Evolutionary conservation across 2,888 invertebrate species (phyloP), one percentile per base, ranked within the genome.

Genomic region (Pinctada fucata): DNA sequence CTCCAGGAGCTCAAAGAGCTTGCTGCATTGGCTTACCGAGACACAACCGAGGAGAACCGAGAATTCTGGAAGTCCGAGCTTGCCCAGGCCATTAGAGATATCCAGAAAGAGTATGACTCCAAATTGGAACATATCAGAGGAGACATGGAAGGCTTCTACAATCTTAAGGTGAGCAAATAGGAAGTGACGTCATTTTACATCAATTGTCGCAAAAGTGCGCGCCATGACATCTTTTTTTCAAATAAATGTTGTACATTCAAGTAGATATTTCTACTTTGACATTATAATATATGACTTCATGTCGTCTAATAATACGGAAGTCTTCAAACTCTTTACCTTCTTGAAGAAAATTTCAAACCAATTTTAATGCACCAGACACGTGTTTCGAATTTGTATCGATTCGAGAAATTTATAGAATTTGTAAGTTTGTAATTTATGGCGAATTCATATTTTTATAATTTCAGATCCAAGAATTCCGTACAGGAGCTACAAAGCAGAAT

Each of bases 51-150:
- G 66, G 94, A 94, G 87, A 93, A 94, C 91, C 90, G 93, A 50
- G 93, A 94, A 84, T 94, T 92, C 92, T 94, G 94, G 93, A 93
- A 93, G 90, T 93, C 93, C 86, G 94, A 94, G 84, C 87, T 94
- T 78, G 91, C 93, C 3, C 90, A 92, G 80, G 93, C 93, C 69
- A 93, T 94, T 83, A 88, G 93, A 64, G 94, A 94, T 84, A 94
- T 94, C 83, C 93, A 94, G 85, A 88, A 88, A 67, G 93, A 94
- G 85, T 94, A 94, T 87, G 93, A 94, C 83, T 87, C 90, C 86
- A 93, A 93, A 85, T 87, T 92, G 82, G 92, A 92, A 82, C 87
- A 90, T 79, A 92, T 93, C 86, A 87, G 91, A 68, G 91, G 90
- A 47, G 93, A 94, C 83, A 91, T 93, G 89, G 94, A 94, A 82